Percentiles rank a stretch among this genome's conserved stretches.
These are phyloP conservation scores for Cerceris rybyensis DNA, from an alignment of 2,888 invertebrate species.

Conservation along the genomic window DNA sequence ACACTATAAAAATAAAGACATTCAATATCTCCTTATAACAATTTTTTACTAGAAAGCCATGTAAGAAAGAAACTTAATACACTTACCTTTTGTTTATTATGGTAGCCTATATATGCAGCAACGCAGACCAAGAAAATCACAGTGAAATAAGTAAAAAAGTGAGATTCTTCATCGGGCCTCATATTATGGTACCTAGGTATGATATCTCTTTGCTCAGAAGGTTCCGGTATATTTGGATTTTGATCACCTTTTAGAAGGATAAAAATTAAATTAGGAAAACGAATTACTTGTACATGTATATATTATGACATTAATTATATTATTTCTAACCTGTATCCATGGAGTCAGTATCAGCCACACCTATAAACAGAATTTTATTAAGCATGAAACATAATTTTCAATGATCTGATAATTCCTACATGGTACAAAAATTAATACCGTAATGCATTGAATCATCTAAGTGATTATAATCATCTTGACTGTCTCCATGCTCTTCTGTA, in stretches of 20 bases:
- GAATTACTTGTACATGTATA: slow-evolving; percentile 8
- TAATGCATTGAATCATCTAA: neutral
- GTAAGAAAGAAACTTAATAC: neutral
- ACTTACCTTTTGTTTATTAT: slow-evolving; percentile 86
- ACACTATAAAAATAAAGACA: neutral
- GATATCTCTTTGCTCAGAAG: slow-evolving; percentile 27
- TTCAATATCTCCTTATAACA: neutral
- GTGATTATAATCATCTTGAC: slow-evolving; percentile 28
- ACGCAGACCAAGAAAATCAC: slow-evolving; percentile 85
- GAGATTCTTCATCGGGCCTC: slow-evolving; percentile 84
- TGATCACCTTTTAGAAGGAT: slow-evolving; percentile 28
- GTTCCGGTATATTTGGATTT: slow-evolving; percentile 33
- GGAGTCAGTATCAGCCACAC: slow-evolving; percentile 20
- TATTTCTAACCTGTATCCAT: slow-evolving; percentile 45
- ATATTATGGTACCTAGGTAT: slow-evolving; percentile 35
- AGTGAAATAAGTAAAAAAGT: slow-evolving; percentile 88
- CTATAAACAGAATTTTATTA: slow-evolving; percentile 39
- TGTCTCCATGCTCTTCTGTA: slow-evolving; percentile 44
- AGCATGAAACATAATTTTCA: neutral
- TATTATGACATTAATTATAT: neutral
- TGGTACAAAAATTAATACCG: slow-evolving; percentile 23
- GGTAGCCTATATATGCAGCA: slow-evolving; percentile 85
- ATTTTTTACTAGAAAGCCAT: slow-evolving; percentile 19
- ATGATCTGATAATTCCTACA: neutral
- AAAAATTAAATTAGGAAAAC: neutral